Evolutionary conservation across 2,113 vertebrate species (phyloP), one percentile per base, ranked within the genome.

Genomic region (Seriola quinqueradiata): DNA sequence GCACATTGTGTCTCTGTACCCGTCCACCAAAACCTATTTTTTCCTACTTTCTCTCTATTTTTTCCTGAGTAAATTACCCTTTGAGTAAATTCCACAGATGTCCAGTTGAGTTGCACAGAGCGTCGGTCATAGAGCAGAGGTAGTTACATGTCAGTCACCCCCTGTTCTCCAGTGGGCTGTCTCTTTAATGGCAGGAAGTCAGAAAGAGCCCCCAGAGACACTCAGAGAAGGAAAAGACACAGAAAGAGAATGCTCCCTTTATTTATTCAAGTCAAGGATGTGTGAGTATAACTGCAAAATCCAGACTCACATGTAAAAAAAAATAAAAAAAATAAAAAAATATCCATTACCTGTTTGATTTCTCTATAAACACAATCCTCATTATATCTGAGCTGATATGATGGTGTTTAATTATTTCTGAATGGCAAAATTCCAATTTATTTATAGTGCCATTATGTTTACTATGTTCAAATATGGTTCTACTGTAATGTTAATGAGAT

Each of bases 151-250:
- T 93, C 93, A 90, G 75, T 94, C 91, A 90, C 79, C 89, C 86
- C 78, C 13, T 78, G 75, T 77, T 78, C 90, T 93, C 79, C 81
- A 82, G 85, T 77, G 81, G 68, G 74, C 89, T 92, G 92, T 93
- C 86, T 93, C 85, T 94, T 93, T 93, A 94, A 95, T 90, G 92
- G 92, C 93, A 94, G 93, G 92, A 95, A 92, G 92, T 92, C 82
- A 87, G 85, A 63, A 80, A 83, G 64, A 86, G 77, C 61, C 88
- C 78, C 87, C 8, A 36, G 88, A 90, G 90, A 90, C 61, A 13
- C 72, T 52, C n/a, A 36, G 75, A 84, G 64, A 52, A 84, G 70
- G 78, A 81, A 84, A 81, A 85, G 72, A 82, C 75, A 73, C 67
- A 70, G 82, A 69, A 70, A 72, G 81, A 87, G 78, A 91, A 85